Evolutionary conservation across 2,888 invertebrate genomes (phyloP).

Genomic region (Lomographa bimaculata): DNA sequence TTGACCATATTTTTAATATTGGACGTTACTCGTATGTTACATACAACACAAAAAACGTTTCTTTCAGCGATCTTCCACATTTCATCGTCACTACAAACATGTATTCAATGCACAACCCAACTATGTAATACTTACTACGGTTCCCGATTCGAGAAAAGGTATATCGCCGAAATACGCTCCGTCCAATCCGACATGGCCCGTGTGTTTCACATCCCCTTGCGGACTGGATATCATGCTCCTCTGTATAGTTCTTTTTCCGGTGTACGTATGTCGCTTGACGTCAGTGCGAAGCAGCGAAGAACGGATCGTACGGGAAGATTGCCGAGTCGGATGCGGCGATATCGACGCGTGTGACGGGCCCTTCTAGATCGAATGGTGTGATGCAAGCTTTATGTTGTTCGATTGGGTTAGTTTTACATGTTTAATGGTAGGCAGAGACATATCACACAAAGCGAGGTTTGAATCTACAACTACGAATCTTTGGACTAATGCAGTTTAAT

Average conservation of each 20-base stretch:
- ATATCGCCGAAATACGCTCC: conserved; percentile 99
- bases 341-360: conserved; percentile 45
- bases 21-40: too few relatives aligned
- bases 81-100: too few relatives aligned
- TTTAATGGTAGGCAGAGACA: too few relatives aligned
- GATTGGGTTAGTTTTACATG: conserved; percentile 13
- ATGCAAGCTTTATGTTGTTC: conserved; percentile 40
- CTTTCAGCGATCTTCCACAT: too few relatives aligned
- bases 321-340: conserved; percentile 61
- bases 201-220: conserved; percentile 98
- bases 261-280: conserved; percentile 74
- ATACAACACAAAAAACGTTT: too few relatives aligned
- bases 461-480: too few relatives aligned
- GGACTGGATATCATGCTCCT: conserved; percentile 98
- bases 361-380: conserved; percentile 42
- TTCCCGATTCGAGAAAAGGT: conserved; percentile 78
- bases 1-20: too few relatives aligned
- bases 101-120: too few relatives aligned
- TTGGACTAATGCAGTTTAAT: too few relatives aligned
- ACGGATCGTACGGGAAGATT: conserved; percentile 58
- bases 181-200: conserved; percentile 97
- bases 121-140: too few relatives aligned
- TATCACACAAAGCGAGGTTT: too few relatives aligned
- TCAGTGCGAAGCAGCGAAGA: conserved; percentile 77
- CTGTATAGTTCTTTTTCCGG: conserved; percentile 87